A percentile compares a stretch with the other conserved stretches of the same genome.
Conservation (phyloP, 2,113 vertebrate species). For the Rissa tridactyla region DNA sequence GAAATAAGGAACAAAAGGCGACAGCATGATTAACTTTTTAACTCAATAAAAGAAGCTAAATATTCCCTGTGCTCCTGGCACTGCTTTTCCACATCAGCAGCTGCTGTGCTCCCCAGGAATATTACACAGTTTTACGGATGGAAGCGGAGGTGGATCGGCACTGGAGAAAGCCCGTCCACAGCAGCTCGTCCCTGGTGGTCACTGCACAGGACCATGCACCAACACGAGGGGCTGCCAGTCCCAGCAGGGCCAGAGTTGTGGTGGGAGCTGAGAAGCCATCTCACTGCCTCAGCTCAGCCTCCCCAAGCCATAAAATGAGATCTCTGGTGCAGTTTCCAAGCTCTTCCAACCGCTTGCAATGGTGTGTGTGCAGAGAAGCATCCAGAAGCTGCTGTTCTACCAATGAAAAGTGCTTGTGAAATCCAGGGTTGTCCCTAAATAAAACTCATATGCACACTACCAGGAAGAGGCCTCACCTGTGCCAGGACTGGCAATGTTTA, state of each 20-base stretch:
- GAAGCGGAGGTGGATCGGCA: neutral
- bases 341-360: neutral
- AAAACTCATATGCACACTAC: rapidly evolving
- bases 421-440: neutral
- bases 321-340: neutral
- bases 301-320: neutral
- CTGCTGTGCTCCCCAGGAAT: neutral
- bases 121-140: rapidly evolving
- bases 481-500: neutral
- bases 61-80: neutral
- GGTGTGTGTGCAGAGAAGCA: neutral
- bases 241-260: rapidly evolving
- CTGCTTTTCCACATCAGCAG: neutral
- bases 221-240: rapidly evolving
- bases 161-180: neutral
- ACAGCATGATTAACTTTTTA: neutral
- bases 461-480: neutral
- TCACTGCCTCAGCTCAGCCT: rapidly evolving
- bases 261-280: neutral
- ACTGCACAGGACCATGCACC: neutral
- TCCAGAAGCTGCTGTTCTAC: neutral
- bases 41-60: constrained; percentile 4
- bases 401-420: rapidly evolving
- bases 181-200: neutral
- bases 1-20: constrained; percentile 4